Percentiles rank a stretch among this genome's conserved stretches.
These are phyloP conservation scores for Spilarctia lutea DNA, from an alignment of 2,888 invertebrate genomes.

Conservation along the genomic window DNA sequence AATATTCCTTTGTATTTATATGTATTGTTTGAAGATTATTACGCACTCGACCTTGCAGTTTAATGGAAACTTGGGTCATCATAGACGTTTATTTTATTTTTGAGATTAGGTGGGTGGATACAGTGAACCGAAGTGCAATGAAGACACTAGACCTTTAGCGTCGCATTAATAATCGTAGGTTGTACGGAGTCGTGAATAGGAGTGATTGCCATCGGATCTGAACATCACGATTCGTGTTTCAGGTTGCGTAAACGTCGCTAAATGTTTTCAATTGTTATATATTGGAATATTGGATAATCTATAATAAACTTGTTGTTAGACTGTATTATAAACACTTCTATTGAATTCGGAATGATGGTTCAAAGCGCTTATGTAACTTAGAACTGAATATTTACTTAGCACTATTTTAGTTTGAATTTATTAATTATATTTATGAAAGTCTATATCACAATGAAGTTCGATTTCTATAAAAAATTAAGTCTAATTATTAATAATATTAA, in stretches of 20 bases:
- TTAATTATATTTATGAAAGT: neutral
- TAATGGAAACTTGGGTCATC: constrained; percentile 46
- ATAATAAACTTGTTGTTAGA: constrained; percentile 38
- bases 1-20: constrained; percentile 48
- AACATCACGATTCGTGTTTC: constrained; percentile 69
- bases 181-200: constrained; percentile 73
- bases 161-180: constrained; percentile 68
- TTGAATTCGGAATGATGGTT: constrained; percentile 30
- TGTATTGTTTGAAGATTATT: constrained; percentile 45
- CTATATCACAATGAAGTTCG: neutral
- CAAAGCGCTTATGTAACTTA: neutral
- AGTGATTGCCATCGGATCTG: constrained; percentile 78
- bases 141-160: constrained; percentile 66
- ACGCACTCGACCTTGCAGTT: constrained; percentile 44
- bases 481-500: neutral
- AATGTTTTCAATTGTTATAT: constrained; percentile 73
- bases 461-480: neutral
- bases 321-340: constrained; percentile 31
- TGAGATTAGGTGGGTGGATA: constrained; percentile 50
- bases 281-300: constrained; percentile 39
- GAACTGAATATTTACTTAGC: neutral
- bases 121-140: constrained; percentile 40
- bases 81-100: constrained; percentile 55
- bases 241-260: constrained; percentile 70
- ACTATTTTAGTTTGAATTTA: neutral